Base-by-base conservation (phyloP, 23 tunicate genomes). In the Trididemnum clinides region DNA sequence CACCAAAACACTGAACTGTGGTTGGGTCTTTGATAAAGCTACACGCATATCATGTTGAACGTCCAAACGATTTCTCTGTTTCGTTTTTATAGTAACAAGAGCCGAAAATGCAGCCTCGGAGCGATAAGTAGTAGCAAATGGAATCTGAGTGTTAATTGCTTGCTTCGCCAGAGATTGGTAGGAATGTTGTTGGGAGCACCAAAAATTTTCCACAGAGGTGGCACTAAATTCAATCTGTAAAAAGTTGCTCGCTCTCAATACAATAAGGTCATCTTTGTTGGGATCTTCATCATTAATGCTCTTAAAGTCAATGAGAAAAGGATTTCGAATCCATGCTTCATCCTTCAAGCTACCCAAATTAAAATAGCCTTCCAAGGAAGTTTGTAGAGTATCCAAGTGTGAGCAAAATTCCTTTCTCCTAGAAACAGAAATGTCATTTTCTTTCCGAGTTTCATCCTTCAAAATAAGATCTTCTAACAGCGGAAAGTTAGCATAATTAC, bases 91-190 rank as follows among this genome's bases (percentile, higher is more conserved):
- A 25, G 85, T 51, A 80, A 80, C 65, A 30, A 80, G 85, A 33
- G 85, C 85, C 29, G 85, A 80, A 31, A 58, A 80, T 6, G 72
- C 85, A 26, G 72, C 58, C 51, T 84, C 71, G 50, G 84, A 49
- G 7, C 36, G 33, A 31, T 84, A 51, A 49, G 88, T 73, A 1
- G 82, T 80, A 23, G 50, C 51, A 34, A 58, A 80, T 80, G 85
- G 44, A 33, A 80, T 59, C 44, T 58, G 50, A 33, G 75, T 71
- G 50, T 50, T 84, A 34, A 84, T 28, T 35, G 88, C 70, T 57
- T 77, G 38, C 85, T 62, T 80, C 34, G 72, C 71, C 33, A 58
- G 28, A 34, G 12, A 38, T 34, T 80, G 89, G 57, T 85, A 85
- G 57, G 75, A 33, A 28, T 72, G 49, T 66, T 74, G 39, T 70